Evolutionary conservation across 2,888 invertebrate genomes (phyloP).

Genomic region (Lithophane leautieri): DNA sequence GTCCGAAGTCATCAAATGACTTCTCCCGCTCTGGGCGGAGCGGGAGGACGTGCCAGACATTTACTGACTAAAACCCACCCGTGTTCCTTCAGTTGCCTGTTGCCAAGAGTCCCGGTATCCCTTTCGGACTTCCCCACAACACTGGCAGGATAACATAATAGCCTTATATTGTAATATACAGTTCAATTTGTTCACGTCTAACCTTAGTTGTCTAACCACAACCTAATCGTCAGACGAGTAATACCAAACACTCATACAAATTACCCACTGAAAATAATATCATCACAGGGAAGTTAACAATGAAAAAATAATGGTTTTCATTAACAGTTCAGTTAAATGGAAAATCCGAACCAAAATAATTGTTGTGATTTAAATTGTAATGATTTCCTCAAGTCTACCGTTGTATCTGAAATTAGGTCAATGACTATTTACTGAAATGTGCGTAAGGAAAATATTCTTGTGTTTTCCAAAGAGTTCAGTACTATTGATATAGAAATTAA

Average conservation of each 20-base stretch:
- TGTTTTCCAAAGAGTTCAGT: not conserved
- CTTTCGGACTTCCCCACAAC: too few species aligned
- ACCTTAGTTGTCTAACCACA: constrained; percentile 13
- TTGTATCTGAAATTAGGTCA: constrained; percentile 2
- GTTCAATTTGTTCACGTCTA: not conserved
- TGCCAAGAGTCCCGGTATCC: too few species aligned
- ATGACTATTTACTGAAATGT: not conserved
- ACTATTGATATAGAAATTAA: not conserved
- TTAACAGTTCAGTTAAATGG: constrained; percentile 18
- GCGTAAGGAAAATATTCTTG: not conserved
- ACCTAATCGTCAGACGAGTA: not conserved
- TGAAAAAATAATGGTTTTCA: constrained; percentile 10
- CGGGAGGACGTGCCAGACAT: too few species aligned
- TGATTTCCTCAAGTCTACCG: constrained; percentile 1
- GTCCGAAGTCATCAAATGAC: too few species aligned
- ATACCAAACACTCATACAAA: constrained; percentile 24
- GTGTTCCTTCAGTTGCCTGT: too few species aligned
- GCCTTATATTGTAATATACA: too few species aligned
- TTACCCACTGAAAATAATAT: constrained; percentile 22
- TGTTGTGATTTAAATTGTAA: constrained; percentile 1
- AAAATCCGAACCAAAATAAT: constrained; percentile 32
- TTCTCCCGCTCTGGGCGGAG: too few species aligned
- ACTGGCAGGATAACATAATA: too few species aligned
- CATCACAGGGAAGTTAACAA: constrained; percentile 21
- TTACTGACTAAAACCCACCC: too few species aligned